Conservation (phyloP, 2,888 invertebrate genomes). For the Oscheius myriophilus region DNA sequence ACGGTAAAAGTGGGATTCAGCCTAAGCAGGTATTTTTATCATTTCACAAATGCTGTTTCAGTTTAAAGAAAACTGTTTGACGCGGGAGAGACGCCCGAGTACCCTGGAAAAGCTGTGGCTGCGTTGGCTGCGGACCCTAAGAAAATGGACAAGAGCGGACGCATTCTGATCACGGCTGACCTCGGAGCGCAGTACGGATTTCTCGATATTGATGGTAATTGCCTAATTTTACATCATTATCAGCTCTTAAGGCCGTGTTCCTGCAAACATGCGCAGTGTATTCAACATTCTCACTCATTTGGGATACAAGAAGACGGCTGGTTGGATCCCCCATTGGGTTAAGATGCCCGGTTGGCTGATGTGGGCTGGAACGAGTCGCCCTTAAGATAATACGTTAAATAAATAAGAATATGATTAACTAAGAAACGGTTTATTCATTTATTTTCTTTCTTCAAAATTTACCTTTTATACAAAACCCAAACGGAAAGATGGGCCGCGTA, state of each 20-base stretch:
- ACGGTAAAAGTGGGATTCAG: neutral
- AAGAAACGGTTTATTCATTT: too few species aligned
- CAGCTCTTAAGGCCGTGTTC: constrained; percentile 38
- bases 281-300: constrained; percentile 35
- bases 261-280: constrained; percentile 50
- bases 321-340: constrained; percentile 49
- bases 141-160: constrained; percentile 70
- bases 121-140: constrained; percentile 68
- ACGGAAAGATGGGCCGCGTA: too few species aligned
- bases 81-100: constrained; percentile 63
- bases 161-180: constrained; percentile 70
- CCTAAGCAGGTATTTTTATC: neutral
- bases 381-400: neutral
- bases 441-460: too few species aligned
- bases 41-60: neutral
- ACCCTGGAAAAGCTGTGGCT: constrained; percentile 64
- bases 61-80: constrained; percentile 33
- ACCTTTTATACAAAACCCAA: too few species aligned
- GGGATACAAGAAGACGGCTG: constrained; percentile 49
- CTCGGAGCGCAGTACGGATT: constrained; percentile 72
- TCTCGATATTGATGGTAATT: constrained; percentile 71
- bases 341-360: constrained; percentile 58
- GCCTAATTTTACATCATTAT: neutral
- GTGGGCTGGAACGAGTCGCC: constrained; percentile 26
- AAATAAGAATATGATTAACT: too few species aligned